Percentiles rank a stretch among this genome's conserved stretches.
phyloP scores from a whole-genome alignment of 2,888 invertebrate species.

The Cacoxenus indagator region DNA sequence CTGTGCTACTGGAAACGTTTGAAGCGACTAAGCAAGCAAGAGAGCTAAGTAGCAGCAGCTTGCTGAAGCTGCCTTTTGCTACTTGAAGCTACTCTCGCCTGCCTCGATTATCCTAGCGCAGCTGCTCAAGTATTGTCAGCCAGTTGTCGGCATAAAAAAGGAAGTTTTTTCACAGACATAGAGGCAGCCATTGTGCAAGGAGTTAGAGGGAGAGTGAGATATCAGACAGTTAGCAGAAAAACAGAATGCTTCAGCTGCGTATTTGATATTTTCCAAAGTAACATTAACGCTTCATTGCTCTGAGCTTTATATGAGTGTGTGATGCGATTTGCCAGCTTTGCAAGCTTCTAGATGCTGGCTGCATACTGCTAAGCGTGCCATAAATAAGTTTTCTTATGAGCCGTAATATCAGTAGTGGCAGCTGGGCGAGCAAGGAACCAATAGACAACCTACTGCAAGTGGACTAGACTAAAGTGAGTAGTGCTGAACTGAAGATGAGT shows the following conservation, averaged over 20 bases:
- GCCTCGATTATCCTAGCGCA: background rate
- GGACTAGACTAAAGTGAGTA: background rate
- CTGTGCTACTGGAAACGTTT: background rate
- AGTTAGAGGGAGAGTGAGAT: background rate
- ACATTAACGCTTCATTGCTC: slow-evolving; percentile 14
- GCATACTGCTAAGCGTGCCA: background rate
- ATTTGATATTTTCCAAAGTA: background rate
- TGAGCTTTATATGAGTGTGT: background rate
- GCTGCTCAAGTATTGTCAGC: slow-evolving; percentile 19
- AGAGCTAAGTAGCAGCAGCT: background rate
- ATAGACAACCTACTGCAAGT: background rate
- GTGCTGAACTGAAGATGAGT: background rate
- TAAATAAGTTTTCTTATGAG: slow-evolving; percentile 11
- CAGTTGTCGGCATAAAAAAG: slow-evolving; percentile 1
- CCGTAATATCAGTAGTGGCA: background rate
- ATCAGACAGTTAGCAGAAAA: background rate
- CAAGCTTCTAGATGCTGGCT: background rate
- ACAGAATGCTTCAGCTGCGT: background rate
- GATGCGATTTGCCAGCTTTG: background rate
- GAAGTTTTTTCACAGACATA: background rate
- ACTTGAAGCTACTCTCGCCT: slow-evolving; percentile 1
- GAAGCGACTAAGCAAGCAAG: background rate
- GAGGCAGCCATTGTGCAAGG: background rate
- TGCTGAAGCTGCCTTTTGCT: background rate
- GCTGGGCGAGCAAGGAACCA: background rate